These are phyloP conservation scores for Elephas maximus DNA, from an alignment of 2,113 vertebrate species.

Conservation along the genomic window DNA sequence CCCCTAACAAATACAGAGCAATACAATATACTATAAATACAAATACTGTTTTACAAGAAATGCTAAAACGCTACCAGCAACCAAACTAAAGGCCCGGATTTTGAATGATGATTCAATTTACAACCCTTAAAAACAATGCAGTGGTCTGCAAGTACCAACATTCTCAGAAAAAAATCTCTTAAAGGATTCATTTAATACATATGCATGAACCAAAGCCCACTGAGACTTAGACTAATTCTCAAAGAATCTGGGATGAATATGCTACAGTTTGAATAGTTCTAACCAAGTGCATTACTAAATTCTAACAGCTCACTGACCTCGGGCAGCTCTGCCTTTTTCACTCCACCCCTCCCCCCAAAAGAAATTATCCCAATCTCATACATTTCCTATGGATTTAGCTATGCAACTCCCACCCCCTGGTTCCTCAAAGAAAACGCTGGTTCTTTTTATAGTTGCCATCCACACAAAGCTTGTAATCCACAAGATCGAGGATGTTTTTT, in stretches of 20 bases:
- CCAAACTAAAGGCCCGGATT: background rate
- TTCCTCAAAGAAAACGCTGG: background rate
- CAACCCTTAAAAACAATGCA: slow-evolving; percentile 57
- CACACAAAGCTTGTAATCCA: background rate
- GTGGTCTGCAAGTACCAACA: slow-evolving; percentile 46
- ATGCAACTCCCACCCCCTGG: background rate
- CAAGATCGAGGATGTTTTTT: slow-evolving; percentile 7
- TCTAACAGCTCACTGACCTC: slow-evolving; percentile 43
- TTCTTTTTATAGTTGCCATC: slow-evolving; percentile 30
- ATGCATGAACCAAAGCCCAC: slow-evolving; percentile 65
- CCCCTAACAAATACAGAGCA: background rate
- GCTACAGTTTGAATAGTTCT: slow-evolving; percentile 27
- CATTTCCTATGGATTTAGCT: slow-evolving; percentile 7
- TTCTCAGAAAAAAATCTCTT: slow-evolving; percentile 68
- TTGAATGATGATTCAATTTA: slow-evolving; percentile 38
- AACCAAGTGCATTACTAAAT: slow-evolving; percentile 25
- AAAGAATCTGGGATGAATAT: slow-evolving; percentile 41
- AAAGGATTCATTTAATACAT: slow-evolving; percentile 64
- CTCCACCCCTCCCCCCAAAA: background rate
- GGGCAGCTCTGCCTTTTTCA: background rate
- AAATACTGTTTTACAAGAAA: slow-evolving; percentile 4
- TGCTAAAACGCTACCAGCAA: slow-evolving; percentile 20
- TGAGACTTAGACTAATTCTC: slow-evolving; percentile 65
- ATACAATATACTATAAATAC: background rate
- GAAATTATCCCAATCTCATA: slow-evolving; percentile 6